phyloP scores from a whole-genome alignment of 2,888 invertebrate genomes.

The Galerucella calmariensis region DNA sequence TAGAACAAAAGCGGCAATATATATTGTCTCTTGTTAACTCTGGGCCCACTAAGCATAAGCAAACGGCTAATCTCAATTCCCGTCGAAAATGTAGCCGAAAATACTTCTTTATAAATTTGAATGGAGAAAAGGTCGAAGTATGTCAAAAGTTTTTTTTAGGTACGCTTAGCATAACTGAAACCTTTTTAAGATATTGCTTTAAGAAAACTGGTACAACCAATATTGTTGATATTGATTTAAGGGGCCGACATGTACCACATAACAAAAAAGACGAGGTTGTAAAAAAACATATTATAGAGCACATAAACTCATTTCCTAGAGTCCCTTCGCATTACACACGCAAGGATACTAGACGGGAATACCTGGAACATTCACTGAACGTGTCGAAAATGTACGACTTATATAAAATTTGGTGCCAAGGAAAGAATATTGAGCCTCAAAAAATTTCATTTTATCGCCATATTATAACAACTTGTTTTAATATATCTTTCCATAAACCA shows the following conservation, averaged over 20 bases:
- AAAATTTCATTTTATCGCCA: background rate
- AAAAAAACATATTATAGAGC: background rate
- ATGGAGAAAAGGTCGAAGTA: slow-evolving; percentile 4
- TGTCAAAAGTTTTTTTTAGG: slow-evolving; percentile 2
- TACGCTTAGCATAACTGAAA: background rate
- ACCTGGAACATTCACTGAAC: background rate
- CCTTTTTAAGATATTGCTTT: background rate
- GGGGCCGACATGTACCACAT: background rate
- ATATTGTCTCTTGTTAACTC: background rate
- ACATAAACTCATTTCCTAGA: slow-evolving; percentile 2
- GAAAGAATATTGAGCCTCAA: background rate
- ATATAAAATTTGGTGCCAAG: background rate
- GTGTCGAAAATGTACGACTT: background rate
- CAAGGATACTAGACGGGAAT: background rate
- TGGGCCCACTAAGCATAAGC: slow-evolving; percentile 1
- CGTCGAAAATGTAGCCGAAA: slow-evolving; percentile 2
- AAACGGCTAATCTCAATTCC: background rate
- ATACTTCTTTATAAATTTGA: slow-evolving; percentile 4
- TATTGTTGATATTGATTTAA: slow-evolving; percentile 1
- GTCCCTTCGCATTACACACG: background rate
- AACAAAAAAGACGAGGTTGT: slow-evolving; percentile 4
- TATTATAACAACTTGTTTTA: background rate
- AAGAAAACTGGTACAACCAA: slow-evolving; percentile 1
- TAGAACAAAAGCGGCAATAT: slow-evolving; percentile 2
- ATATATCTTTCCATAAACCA: slow-evolving; percentile 5